phyloP scores from a whole-genome alignment of 2,113 vertebrate genomes.

The Hiodon alosoides region DNA sequence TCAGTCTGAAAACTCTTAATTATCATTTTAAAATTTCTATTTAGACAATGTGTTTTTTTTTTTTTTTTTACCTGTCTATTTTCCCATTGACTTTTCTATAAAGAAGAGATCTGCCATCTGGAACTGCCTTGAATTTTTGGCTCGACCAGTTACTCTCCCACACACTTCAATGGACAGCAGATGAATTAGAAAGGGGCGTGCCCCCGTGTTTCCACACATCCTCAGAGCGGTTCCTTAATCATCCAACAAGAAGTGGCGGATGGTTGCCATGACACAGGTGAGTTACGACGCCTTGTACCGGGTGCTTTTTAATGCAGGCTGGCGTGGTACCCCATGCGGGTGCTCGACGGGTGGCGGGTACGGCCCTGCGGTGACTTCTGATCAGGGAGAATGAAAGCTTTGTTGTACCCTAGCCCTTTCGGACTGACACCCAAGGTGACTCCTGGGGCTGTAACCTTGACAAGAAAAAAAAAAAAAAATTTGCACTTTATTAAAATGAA shows the following conservation, averaged over 20 bases:
- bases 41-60: not conserved
- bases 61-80: not conserved
- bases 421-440: slow-evolving; percentile 95
- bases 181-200: not conserved
- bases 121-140: slow-evolving; percentile 1
- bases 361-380: not conserved
- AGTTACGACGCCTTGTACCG: not conserved
- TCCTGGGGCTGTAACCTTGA: slow-evolving; percentile 92
- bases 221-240: not conserved
- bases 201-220: not conserved
- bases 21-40: not conserved
- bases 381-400: slow-evolving; percentile 52
- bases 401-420: slow-evolving; percentile 73
- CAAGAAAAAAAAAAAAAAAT: slow-evolving; percentile 76
- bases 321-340: not conserved
- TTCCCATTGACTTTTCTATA: slow-evolving; percentile 4
- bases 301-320: not conserved
- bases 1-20: not conserved
- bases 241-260: no score
- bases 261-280: no score
- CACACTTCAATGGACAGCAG: not conserved
- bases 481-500: slow-evolving; percentile 99
- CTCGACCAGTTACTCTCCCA: not conserved
- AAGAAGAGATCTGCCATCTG: slow-evolving; percentile 10
- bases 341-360: slow-evolving; percentile 14